Evolutionary conservation across 2,113 vertebrate genomes (phyloP), one percentile per base, ranked within the genome.

Genomic region (Chaetodon trifascialis): DNA sequence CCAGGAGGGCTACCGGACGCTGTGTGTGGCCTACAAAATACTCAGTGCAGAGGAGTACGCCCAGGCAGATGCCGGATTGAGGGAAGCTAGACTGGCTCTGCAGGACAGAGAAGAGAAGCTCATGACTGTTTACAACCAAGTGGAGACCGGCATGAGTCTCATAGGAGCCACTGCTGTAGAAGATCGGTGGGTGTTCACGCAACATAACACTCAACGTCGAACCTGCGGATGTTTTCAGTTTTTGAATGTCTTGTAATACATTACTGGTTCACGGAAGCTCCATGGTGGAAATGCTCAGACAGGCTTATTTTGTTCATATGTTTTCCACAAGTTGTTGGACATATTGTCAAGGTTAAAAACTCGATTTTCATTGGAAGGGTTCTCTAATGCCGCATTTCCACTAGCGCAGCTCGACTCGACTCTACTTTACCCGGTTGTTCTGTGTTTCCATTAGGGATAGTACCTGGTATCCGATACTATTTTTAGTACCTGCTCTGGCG

Each of bases 81-180:
- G 74, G 15, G 97, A 97, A 76, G 98, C 97, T 0, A 95, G 96
- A 82, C 95, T 99, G 94, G 95, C 97, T 88, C 94, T 99, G 81
- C 97, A 98, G 90, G 97, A 99, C 89, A 95, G 98, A 91, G 98
- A 99, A 91, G 96, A 97, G 89, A 97, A 95, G 94, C 95, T 99
- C 90, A 96, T 96, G 55, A 94, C 94, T 56, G 94, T 97, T 85
- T 99, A 97, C 91, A 98, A 99, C 77, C 96, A 97, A 80, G 96
- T 97, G 81, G 98, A 99, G 91, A 96, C 92, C 2, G 95, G 94
- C 80, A 98, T 99, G 97, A 97, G 95, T 92, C 95, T 99, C 81
- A 98, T 99, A 42, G 98, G 98, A 79, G 97, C 98, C 11, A 99
- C 98, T 21, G 98, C 98, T 14, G 98, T 99, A 10, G 98, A 99